Conservation (phyloP, 2,888 invertebrate genomes). For the Lapara coniferarum region DNA sequence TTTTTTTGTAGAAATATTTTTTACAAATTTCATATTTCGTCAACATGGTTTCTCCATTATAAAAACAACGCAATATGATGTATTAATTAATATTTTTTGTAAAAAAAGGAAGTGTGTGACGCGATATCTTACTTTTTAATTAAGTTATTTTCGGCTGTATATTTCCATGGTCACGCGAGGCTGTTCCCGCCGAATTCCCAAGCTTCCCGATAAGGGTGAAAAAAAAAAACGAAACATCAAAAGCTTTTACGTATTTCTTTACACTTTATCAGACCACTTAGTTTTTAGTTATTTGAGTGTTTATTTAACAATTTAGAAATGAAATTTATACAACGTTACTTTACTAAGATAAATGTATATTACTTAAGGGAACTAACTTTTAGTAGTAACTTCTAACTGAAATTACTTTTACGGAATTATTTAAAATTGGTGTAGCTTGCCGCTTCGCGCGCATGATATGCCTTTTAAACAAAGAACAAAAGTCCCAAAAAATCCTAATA, state of each 20-base stretch:
- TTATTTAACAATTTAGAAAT: not conserved
- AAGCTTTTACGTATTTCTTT: slow-evolving; percentile 26
- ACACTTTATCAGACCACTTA: not conserved
- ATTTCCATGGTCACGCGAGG: slow-evolving; percentile 67
- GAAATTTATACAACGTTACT: too few species aligned
- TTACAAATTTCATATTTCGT: not conserved
- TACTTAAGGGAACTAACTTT: too few species aligned
- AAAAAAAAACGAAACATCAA: not conserved
- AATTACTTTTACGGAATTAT: too few species aligned
- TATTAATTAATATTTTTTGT: slow-evolving; percentile 30
- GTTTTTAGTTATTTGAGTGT: not conserved
- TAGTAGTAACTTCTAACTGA: too few species aligned
- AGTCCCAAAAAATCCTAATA: too few species aligned
- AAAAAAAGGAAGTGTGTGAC: slow-evolving; percentile 38
- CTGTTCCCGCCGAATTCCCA: slow-evolving; percentile 42
- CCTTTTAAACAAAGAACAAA: too few species aligned
- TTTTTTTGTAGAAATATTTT: not conserved
- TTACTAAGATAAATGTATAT: too few species aligned
- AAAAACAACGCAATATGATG: not conserved
- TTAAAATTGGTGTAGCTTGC: too few species aligned
- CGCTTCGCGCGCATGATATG: too few species aligned
- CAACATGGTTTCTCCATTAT: slow-evolving; percentile 11
- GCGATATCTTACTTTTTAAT: slow-evolving; percentile 57
- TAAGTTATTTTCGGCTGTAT: slow-evolving; percentile 50
- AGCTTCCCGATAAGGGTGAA: slow-evolving; percentile 27